Evolutionary conservation across 37 sponge, comb jelly and placozoan genomes (phyloP).

Genomic region (Aphrocallistes beatrix): DNA sequence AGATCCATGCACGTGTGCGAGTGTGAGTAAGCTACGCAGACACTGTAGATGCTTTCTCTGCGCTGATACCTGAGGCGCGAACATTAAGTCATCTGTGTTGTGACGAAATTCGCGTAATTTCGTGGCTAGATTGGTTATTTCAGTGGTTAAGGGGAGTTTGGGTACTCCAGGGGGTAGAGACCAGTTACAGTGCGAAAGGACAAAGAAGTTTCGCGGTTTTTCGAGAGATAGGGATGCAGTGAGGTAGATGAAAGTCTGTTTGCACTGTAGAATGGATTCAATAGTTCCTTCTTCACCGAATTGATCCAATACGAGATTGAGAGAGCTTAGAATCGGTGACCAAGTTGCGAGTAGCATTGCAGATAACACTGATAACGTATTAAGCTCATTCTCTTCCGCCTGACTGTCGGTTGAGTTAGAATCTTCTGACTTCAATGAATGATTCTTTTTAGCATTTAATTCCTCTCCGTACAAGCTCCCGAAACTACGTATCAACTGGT

Average conservation of each 20-base stretch:
- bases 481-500: background rate
- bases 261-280: slow-evolving; percentile 47
- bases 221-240: slow-evolving; percentile 53
- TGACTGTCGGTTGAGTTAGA: background rate
- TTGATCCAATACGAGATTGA: background rate
- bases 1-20: slow-evolving; percentile 75
- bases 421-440: background rate
- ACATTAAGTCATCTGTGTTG: slow-evolving; percentile 15
- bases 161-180: slow-evolving; percentile 62
- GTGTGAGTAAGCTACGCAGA: slow-evolving; percentile 50
- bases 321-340: background rate
- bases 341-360: background rate
- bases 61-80: slow-evolving; percentile 21
- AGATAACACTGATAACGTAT: background rate
- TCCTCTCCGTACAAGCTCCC: slow-evolving; percentile 5
- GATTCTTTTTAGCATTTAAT: background rate
- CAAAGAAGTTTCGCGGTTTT: slow-evolving; percentile 73
- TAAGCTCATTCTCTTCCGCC: background rate
- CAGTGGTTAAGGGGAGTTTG: background rate
- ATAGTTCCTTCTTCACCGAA: slow-evolving; percentile 61
- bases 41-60: slow-evolving; percentile 77
- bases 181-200: slow-evolving; percentile 75
- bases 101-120: background rate
- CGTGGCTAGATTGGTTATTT: background rate
- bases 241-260: slow-evolving; percentile 57